A percentile compares a stretch with the other conserved stretches of the same genome.
phyloP scores from a whole-genome alignment of 2,797 vertebrate genomes.

The Tolypeutes matacus region DNA sequence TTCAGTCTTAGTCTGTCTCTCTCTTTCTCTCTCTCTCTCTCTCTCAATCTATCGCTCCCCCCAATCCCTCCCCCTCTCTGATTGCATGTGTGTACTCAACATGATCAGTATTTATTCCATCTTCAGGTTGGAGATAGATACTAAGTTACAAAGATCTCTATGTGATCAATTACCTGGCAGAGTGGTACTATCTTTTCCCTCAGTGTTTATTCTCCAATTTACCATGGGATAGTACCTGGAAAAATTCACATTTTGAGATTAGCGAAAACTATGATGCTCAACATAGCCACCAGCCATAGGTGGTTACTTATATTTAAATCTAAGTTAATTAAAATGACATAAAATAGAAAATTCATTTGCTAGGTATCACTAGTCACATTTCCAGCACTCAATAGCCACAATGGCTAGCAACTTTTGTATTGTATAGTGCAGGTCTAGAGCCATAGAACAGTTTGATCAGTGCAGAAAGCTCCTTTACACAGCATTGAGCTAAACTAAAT shows the following conservation, averaged over 20 bases:
- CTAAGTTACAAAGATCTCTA: constrained; percentile 17
- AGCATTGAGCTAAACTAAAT: neutral
- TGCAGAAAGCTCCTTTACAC: neutral
- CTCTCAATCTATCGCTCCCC: too few relatives aligned
- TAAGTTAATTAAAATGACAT: constrained; percentile 59
- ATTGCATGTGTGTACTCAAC: neutral
- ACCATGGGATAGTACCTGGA: constrained; percentile 44
- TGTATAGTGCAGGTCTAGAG: neutral
- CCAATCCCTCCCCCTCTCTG: too few relatives aligned
- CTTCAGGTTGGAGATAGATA: neutral
- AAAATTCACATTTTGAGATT: constrained; percentile 40
- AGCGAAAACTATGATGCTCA: neutral
- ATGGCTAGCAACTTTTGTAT: neutral
- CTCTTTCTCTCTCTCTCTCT: too few relatives aligned
- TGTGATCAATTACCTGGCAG: neutral
- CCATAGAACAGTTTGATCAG: neutral
- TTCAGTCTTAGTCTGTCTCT: neutral
- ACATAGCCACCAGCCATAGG: neutral
- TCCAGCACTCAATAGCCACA: neutral
- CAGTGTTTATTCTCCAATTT: constrained; percentile 27
- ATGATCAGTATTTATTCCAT: neutral
- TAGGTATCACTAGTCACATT: neutral
- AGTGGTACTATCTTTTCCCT: neutral
- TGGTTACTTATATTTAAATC: constrained; percentile 38
- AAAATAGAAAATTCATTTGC: constrained; percentile 20